These are phyloP conservation scores for Dolichomitus sp. DNA, from an alignment of 2,888 invertebrate species.

Conservation along the genomic window DNA sequence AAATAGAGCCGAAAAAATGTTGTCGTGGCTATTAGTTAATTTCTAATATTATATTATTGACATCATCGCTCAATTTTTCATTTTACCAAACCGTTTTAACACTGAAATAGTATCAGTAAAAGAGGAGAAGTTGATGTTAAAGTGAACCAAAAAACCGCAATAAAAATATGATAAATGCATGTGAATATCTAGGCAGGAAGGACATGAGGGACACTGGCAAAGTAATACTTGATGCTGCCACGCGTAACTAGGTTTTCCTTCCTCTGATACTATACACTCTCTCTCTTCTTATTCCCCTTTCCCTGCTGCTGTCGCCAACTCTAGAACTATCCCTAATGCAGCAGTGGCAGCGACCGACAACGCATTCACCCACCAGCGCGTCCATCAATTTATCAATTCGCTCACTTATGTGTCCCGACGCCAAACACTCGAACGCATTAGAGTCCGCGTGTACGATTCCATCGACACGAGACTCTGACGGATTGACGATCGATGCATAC, in stretches of 20 bases:
- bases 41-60: no score
- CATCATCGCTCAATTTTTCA: no score
- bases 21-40: no score
- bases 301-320: conserved; percentile 55
- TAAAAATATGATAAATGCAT: conserved; percentile 7
- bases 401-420: conserved; percentile 68
- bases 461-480: conserved; percentile 20
- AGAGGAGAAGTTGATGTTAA: no score
- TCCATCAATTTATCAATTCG: conserved; percentile 74
- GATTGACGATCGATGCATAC: conserved; percentile 50
- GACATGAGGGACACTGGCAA: conserved; percentile 65
- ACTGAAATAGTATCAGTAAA: not conserved
- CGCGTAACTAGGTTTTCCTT: conserved; percentile 68
- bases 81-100: no score
- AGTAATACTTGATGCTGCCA: conserved; percentile 60
- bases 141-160: not conserved
- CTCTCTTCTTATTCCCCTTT: conserved; percentile 30
- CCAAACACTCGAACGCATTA: conserved; percentile 72
- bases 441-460: conserved; percentile 36
- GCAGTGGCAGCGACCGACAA: conserved; percentile 43
- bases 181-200: conserved; percentile 53
- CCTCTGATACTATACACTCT: conserved; percentile 51
- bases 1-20: no score
- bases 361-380: conserved; percentile 62
- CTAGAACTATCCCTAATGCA: conserved; percentile 28